Evolutionary conservation across 2,888 invertebrate genomes (phyloP).

Genomic region (Morpho achilles): DNA sequence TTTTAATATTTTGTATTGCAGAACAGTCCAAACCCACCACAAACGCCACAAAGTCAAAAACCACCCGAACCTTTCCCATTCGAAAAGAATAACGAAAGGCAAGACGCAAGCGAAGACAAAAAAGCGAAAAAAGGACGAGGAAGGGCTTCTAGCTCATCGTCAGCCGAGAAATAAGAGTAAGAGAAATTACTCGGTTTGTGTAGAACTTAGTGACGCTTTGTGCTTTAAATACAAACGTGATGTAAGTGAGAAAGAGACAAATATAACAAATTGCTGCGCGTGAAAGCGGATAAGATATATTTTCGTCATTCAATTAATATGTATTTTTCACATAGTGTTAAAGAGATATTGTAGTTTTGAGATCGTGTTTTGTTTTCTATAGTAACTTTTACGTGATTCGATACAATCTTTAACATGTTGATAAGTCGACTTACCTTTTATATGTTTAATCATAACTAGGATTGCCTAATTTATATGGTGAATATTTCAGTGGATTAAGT

Average conservation of each 20-base stretch:
- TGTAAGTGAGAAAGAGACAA: constrained; percentile 13
- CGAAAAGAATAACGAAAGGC: constrained; percentile 40
- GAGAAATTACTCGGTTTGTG: constrained; percentile 5
- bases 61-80: constrained; percentile 38
- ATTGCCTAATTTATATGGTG: too few relatives aligned
- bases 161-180: constrained; percentile 59
- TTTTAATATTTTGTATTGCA: constrained; percentile 12
- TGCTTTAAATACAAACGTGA: constrained; percentile 1
- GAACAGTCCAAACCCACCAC: constrained; percentile 38
- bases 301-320: constrained; percentile 34
- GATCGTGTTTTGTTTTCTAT: constrained; percentile 1
- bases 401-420: too few relatives aligned
- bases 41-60: constrained; percentile 34
- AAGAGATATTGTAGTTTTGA: constrained; percentile 15
- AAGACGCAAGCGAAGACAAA: constrained; percentile 52
- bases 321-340: constrained; percentile 9
- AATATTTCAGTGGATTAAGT: too few relatives aligned
- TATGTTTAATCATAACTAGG: too few relatives aligned
- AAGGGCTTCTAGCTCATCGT: constrained; percentile 66
- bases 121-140: constrained; percentile 58
- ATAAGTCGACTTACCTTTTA: too few relatives aligned
- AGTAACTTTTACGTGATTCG: too few relatives aligned
- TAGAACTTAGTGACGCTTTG: constrained; percentile 10
- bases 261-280: constrained; percentile 30
- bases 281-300: constrained; percentile 40